These are phyloP conservation scores for Meleagris gallopavo DNA, from an alignment of 2,113 vertebrate genomes.

Conservation along the genomic window DNA sequence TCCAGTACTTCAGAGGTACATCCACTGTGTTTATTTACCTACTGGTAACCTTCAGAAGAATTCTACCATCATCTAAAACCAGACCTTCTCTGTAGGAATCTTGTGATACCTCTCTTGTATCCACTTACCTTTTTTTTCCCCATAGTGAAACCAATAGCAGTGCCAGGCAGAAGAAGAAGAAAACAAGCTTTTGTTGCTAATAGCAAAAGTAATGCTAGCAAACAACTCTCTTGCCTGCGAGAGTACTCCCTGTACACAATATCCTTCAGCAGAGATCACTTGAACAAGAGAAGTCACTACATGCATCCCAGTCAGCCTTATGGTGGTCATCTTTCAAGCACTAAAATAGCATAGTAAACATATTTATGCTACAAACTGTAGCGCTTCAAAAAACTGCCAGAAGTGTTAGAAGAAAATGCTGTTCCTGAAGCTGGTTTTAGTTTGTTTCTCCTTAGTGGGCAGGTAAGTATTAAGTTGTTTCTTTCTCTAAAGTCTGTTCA, in stretches of 20 bases:
- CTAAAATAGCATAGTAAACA: background rate
- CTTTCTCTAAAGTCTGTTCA: background rate
- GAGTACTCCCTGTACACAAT: background rate
- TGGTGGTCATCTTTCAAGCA: background rate
- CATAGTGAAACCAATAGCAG: background rate
- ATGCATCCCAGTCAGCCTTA: background rate
- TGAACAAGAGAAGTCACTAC: background rate
- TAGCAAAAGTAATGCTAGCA: background rate
- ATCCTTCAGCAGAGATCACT: background rate
- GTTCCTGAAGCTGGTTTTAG: conserved; percentile 10
- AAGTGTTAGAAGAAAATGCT: background rate
- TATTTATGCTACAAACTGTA: background rate
- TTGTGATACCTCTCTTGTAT: background rate
- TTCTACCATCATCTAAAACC: background rate
- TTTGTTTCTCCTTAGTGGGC: background rate
- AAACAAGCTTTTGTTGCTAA: background rate
- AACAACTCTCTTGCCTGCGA: background rate
- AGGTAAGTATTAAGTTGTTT: background rate
- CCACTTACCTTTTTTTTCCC: no score
- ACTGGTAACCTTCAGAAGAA: background rate
- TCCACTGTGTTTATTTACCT: background rate
- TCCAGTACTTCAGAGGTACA: background rate
- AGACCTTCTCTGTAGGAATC: background rate
- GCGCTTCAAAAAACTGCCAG: background rate
- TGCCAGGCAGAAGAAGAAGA: background rate